Evolutionary conservation across 2,888 invertebrate genomes (phyloP).

Genomic region (Notodromas monacha): DNA sequence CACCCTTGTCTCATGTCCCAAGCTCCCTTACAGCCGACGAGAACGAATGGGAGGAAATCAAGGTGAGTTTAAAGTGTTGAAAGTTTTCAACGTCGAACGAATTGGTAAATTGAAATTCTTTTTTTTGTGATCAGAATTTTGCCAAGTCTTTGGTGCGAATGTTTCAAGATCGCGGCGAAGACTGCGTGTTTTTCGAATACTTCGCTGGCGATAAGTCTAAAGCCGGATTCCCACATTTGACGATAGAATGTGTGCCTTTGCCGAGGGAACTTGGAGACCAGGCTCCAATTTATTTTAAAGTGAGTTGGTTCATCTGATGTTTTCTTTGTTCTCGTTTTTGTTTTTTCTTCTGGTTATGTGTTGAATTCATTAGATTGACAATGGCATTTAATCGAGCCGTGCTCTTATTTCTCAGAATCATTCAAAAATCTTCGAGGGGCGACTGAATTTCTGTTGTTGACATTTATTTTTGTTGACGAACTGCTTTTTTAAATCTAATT

Average conservation of each 20-base stretch:
- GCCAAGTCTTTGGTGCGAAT: conserved; percentile 41
- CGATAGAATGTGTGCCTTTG: conserved; percentile 58
- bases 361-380: neutral
- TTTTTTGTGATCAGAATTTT: conserved; percentile 24
- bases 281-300: conserved; percentile 82
- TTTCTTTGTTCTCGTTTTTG: conserved; percentile 6
- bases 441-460: too few relatives aligned
- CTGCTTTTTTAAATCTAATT: too few relatives aligned
- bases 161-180: conserved; percentile 33
- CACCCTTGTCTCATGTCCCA: conserved; percentile 42
- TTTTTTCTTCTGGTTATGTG: conserved; percentile 5
- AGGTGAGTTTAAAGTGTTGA: conserved; percentile 18
- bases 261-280: conserved; percentile 47
- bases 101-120: neutral
- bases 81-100: conserved; percentile 5
- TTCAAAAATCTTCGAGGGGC: too few relatives aligned
- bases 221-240: conserved; percentile 40
- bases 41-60: conserved; percentile 66
- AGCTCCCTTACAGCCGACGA: conserved; percentile 62
- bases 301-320: conserved; percentile 11
- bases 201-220: conserved; percentile 28
- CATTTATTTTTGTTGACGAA: too few relatives aligned
- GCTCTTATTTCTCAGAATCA: too few relatives aligned
- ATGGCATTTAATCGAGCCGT: too few relatives aligned
- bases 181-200: conserved; percentile 66